Evolutionary conservation across 2,888 invertebrate genomes (phyloP).

Genomic region (Ormyrus nitidulus): DNA sequence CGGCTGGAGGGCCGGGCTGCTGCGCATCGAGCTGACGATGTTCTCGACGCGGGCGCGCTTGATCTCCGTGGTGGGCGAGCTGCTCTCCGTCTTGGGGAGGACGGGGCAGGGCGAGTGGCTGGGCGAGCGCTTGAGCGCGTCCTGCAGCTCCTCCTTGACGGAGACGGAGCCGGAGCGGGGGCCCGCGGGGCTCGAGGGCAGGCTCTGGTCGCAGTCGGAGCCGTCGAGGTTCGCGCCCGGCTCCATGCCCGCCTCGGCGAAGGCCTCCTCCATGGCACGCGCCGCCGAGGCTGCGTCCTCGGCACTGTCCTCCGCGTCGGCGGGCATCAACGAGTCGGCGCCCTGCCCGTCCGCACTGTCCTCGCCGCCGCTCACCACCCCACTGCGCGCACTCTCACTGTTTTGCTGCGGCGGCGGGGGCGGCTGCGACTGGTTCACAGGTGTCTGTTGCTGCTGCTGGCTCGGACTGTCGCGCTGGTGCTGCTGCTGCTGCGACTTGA

Average conservation of each 20-base stretch:
- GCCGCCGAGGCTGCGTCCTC: slow-evolving; percentile 75
- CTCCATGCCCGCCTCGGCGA: slow-evolving; percentile 80
- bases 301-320: slow-evolving; percentile 73
- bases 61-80: slow-evolving; percentile 83
- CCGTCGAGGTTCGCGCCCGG: slow-evolving; percentile 74
- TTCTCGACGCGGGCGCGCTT: slow-evolving; percentile 96
- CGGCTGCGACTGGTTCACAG: slow-evolving; percentile 68
- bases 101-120: slow-evolving; percentile 73
- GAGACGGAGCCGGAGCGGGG: slow-evolving; percentile 73
- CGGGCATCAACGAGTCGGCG: slow-evolving; percentile 71
- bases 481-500: slow-evolving; percentile 76
- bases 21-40: slow-evolving; percentile 95
- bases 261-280: slow-evolving; percentile 79
- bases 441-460: slow-evolving; percentile 70
- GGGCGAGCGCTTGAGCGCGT: slow-evolving; percentile 71
- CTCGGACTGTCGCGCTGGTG: slow-evolving; percentile 77
- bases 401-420: slow-evolving; percentile 69
- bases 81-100: slow-evolving; percentile 70
- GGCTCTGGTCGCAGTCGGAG: slow-evolving; percentile 73
- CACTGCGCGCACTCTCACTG: slow-evolving; percentile 73
- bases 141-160: slow-evolving; percentile 73
- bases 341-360: slow-evolving; percentile 72
- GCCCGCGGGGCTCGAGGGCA: slow-evolving; percentile 70
- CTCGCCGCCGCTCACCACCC: slow-evolving; percentile 74
- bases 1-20: slow-evolving; percentile 81